Evolutionary conservation across 2,888 invertebrate genomes (phyloP), one percentile per base, ranked within the genome.

Genomic region (Subacronicta megacephala): DNA sequence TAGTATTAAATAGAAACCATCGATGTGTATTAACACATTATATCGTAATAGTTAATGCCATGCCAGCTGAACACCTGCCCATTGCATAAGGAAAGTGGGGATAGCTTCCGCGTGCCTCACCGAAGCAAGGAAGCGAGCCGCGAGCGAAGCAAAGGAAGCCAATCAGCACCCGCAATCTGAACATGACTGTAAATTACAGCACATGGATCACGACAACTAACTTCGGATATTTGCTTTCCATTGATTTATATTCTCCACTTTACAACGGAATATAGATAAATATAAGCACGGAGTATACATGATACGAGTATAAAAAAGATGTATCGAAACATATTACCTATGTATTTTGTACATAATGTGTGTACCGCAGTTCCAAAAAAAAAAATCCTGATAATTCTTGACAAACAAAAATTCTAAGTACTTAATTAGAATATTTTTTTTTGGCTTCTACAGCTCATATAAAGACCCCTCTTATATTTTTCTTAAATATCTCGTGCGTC

Each of bases 101-200:
- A 62, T 71, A 38, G 62, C 77, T 81, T 84, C 83, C 83, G 85
- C 76, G 63, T 77, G 59, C 67, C 62, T 62, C 49, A 60, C 62
- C 59, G 58, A 58, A 66, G 66, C 66, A 62, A 74, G 70, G 74
- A 61, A 71, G 62, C 62, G 23, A 41, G 40, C 57, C 52, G 40
- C 52, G 16, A 53, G 72, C 44, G 35, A 57, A 38, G 50, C 58
- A 40, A 65, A 44, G 70, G 62, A 66, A 70, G 23, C 63, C 44
- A 67, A 71, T 77, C 75, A 57, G 36, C 45, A 43, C 49, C 69
- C 45, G 12, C 61, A 50, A 77, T 74, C 70, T 55, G 53, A 61
- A 59, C 67, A 56, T 57, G 51, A 20, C 62, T 59, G 57, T 55
- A 54, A 64, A 66, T 75, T 72, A 70, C 5, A 44, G 40, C 40